Evolutionary conservation across 2,113 vertebrate species (phyloP).

Genomic region (Phalacrocorax brasilianus): DNA sequence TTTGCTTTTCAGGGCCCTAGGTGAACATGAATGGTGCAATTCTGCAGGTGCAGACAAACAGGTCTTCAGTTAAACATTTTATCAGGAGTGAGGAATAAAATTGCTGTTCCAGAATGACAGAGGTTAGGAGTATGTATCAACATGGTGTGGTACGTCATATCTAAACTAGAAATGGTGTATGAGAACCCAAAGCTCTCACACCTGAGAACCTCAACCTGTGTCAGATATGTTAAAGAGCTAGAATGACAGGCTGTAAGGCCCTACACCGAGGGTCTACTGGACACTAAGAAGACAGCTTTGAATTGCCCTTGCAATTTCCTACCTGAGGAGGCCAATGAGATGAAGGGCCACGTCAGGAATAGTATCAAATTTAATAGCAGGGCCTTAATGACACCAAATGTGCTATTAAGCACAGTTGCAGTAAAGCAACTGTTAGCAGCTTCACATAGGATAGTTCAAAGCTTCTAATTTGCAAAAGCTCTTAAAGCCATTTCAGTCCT

Average conservation of each 20-base stretch:
- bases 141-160: neutral
- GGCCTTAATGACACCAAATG: neutral
- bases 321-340: neutral
- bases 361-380: neutral
- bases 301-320: neutral
- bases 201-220: neutral
- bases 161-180: neutral
- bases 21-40: neutral
- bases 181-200: neutral
- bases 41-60: neutral
- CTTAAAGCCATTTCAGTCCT: neutral
- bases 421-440: neutral
- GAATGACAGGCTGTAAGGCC: neutral
- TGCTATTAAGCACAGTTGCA: neutral
- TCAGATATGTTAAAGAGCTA: neutral
- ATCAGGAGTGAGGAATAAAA: neutral
- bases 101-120: neutral
- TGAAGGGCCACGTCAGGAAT: neutral
- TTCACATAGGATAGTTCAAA: neutral
- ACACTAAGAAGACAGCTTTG: neutral
- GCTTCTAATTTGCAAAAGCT: neutral
- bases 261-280: neutral
- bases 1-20: neutral
- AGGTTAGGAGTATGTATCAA: neutral
- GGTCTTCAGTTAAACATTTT: neutral